Conservation (phyloP, 1,140 invertebrate species). For the Glossosoma conforme region DNA sequence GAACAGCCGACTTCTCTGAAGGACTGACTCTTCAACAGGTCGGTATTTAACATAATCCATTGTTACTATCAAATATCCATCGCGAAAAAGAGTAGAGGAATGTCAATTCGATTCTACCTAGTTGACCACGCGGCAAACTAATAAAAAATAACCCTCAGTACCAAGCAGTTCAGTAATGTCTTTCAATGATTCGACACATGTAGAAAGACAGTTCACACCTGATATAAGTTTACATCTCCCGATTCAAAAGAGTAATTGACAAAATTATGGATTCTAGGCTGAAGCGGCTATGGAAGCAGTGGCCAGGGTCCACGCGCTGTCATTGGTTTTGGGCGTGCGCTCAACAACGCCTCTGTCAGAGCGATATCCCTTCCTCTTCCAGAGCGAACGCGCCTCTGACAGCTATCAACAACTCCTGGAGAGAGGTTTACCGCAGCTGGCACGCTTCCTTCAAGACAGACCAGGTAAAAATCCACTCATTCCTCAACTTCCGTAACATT, state of each 20-base stretch:
- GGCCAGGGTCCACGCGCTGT: conserved; percentile 65
- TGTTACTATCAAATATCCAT: too few species aligned
- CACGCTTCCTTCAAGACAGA: conserved; percentile 62
- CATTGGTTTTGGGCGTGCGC: conserved; percentile 60
- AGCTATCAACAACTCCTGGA: conserved; percentile 73
- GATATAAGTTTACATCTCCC: too few species aligned
- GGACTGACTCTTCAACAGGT: conserved; percentile 62
- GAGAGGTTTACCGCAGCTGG: conserved; percentile 65
- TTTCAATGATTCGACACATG: too few species aligned
- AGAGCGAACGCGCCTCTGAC: conserved; percentile 67
- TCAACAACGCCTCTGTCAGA: conserved; percentile 57
- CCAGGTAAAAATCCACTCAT: conserved; percentile 42
- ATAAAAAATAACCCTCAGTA: too few species aligned
- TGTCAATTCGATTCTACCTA: too few species aligned
- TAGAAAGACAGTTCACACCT: too few species aligned
- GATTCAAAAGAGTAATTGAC: neutral
- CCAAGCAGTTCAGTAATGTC: too few species aligned
- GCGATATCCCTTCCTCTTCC: conserved; percentile 69
- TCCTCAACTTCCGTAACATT: too few species aligned
- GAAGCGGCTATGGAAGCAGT: conserved; percentile 63
- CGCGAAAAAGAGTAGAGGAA: too few species aligned
- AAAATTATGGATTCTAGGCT: conserved; percentile 38
- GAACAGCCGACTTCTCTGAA: conserved; percentile 57
- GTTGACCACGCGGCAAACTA: too few species aligned
- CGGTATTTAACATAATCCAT: too few species aligned